phyloP scores from a whole-genome alignment of 2,797 vertebrate species.

The Rhynchotus rufescens region DNA sequence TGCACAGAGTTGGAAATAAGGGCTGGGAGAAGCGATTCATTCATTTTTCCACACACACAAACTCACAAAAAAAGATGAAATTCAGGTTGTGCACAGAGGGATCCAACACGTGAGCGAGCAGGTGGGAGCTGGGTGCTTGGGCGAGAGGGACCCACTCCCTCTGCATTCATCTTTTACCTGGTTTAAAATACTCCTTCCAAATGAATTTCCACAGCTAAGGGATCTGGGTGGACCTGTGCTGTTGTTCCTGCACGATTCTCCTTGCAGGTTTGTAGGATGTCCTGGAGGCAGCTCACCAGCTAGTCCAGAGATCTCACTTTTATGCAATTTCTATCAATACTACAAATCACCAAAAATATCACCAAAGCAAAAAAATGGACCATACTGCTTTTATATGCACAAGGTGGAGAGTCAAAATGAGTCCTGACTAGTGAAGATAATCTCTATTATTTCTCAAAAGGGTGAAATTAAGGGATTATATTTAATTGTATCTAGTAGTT shows the following conservation, averaged over 20 bases:
- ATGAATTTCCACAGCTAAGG: neutral
- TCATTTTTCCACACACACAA: neutral
- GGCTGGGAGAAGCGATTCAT: neutral
- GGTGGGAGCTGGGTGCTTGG: neutral
- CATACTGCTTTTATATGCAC: neutral
- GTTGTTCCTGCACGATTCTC: neutral
- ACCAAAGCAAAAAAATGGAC: neutral
- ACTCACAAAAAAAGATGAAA: neutral
- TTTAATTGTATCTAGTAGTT: neutral
- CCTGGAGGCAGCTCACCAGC: too few species aligned
- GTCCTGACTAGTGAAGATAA: too few species aligned
- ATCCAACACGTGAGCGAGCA: rapidly evolving
- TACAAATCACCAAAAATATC: neutral
- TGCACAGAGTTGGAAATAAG: neutral
- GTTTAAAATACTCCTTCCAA: neutral
- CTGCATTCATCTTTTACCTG: neutral
- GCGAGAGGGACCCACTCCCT: neutral
- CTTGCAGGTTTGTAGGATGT: neutral
- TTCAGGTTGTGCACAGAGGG: neutral
- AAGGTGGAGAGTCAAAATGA: neutral
- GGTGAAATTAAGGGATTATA: neutral
- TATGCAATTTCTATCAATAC: neutral
- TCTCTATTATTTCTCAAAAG: too few species aligned
- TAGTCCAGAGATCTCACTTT: neutral
- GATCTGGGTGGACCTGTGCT: too few species aligned